Evolutionary conservation across 2,797 vertebrate genomes (phyloP), one percentile per base, ranked within the genome.

Genomic region (Sebastes taczanowskii): DNA sequence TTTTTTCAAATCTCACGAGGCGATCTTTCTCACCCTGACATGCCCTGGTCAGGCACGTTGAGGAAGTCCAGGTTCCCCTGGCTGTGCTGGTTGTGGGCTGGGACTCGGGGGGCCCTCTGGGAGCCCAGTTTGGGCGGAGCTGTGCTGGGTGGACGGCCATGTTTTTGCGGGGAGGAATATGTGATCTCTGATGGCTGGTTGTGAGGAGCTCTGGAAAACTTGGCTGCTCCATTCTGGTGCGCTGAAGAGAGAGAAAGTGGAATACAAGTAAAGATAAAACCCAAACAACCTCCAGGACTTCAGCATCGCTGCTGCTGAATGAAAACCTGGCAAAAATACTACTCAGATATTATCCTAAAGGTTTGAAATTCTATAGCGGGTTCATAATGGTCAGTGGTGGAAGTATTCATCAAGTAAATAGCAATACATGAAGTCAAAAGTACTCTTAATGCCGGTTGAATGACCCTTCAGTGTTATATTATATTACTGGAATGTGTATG

Each of bases 11-110:
- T 61, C 4, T 52, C n/a, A 53, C 1, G 4, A 23, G 22, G 4
- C 10, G 20, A 60, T 34, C 29, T 53, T n/a, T 82, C 97, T 87
- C 94, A 99, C 98, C 98, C 98, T 0, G 98, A 98, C 93, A 97
- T 95, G 5, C 98, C 98, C 92, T 98, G 96, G 83, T 99, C 98
- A 0, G 98, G 98, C 59, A 99, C 98, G 0, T 95, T 98, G 70
- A 99, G 98, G 93, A 99, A 99, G 89, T 99, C 98, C 93, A 97
- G 74, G 93, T 97, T 98, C 14, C 94, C 90, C 14, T 95, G 91
- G 0, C 94, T 95, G 0, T 92, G 87, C 56, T 93, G 42, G 89
- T 88, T 34, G 22, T 92, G 34, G 74, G 84, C 30, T 11, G 94
- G 18, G 10, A 30, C 68, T 66, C 92, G 92, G 3, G 68, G 66